These are phyloP conservation scores for Periparus ater DNA, from an alignment of 2,797 vertebrate species.

Conservation along the genomic window DNA sequence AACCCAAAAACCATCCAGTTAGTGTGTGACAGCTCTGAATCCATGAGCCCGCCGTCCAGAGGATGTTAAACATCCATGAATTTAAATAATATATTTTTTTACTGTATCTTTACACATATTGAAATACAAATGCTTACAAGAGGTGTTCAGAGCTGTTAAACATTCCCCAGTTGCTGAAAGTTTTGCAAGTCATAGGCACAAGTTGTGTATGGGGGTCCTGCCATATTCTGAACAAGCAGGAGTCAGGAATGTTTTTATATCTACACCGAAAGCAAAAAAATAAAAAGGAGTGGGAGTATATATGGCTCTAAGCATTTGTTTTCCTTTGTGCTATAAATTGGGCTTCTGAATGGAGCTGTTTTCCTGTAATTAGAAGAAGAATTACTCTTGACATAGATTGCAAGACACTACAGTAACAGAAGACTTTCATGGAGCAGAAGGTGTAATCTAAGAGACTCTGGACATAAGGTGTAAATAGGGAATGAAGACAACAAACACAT, in stretches of 20 bases:
- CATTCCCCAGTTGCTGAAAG: background rate
- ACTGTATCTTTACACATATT: background rate
- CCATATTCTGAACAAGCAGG: background rate
- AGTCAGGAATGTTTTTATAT: background rate
- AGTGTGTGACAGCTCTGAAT: no score
- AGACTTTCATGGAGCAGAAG: background rate
- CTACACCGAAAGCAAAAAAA: background rate
- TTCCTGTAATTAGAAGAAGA: background rate
- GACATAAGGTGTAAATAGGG: background rate
- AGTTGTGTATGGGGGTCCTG: background rate
- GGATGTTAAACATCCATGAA: no score
- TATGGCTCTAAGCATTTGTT: background rate
- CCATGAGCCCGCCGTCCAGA: no score
- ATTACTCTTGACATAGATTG: background rate
- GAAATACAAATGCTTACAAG: background rate
- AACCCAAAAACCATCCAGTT: no score
- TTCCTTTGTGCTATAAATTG: background rate
- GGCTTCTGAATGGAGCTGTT: background rate
- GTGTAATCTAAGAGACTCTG: background rate
- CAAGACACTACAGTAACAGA: background rate
- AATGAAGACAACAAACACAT: background rate
- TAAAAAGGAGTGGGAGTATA: background rate
- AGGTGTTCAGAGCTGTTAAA: background rate
- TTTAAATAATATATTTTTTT: background rate
- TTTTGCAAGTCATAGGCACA: background rate